Percentiles rank a stretch among this genome's conserved stretches.
These are phyloP conservation scores for Macrobrachium rosenbergii DNA, from an alignment of 1,140 invertebrate genomes.

Conservation along the genomic window DNA sequence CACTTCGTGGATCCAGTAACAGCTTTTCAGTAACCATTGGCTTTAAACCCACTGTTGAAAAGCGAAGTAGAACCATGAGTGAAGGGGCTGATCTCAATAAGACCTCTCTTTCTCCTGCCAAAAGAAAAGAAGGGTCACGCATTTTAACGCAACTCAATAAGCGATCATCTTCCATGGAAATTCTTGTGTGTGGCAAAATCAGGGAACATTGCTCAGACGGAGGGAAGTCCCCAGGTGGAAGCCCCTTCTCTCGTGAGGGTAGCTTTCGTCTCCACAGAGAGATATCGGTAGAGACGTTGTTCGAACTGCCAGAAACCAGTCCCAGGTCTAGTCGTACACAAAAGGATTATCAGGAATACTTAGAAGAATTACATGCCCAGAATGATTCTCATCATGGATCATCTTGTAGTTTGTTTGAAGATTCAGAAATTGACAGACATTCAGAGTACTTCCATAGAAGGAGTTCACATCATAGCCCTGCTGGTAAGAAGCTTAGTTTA, in stretches of 20 bases:
- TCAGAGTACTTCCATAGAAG: slow-evolving; percentile 7
- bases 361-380: slow-evolving; percentile 51
- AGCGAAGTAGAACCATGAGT: slow-evolving; percentile 53
- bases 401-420: slow-evolving; percentile 60
- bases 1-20: slow-evolving; percentile 51
- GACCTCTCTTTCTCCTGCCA: slow-evolving; percentile 11
- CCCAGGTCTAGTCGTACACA: slow-evolving; percentile 11
- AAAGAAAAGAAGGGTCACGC: slow-evolving; percentile 35
- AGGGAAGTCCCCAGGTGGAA: slow-evolving; percentile 38
- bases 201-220: slow-evolving; percentile 58
- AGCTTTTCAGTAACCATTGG: slow-evolving; percentile 65
- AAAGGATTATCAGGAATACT: slow-evolving; percentile 62
- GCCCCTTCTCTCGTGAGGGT: slow-evolving; percentile 61
- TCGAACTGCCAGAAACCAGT: slow-evolving; percentile 56
- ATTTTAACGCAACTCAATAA: slow-evolving; percentile 55
- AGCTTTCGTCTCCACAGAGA: slow-evolving; percentile 64
- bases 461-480: slow-evolving; percentile 33
- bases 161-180: slow-evolving; percentile 65
- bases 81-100: slow-evolving; percentile 51
- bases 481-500: slow-evolving; percentile 55
- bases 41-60: slow-evolving; percentile 60
- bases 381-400: slow-evolving; percentile 59
- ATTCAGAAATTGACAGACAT: slow-evolving; percentile 32
- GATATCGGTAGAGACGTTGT: slow-evolving; percentile 64
- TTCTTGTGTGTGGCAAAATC: slow-evolving; percentile 64